A percentile compares a stretch with the other conserved stretches of the same genome.
These are phyloP conservation scores for Trachelus iudaicus DNA, from an alignment of 2,888 invertebrate genomes.

Conservation along the genomic window DNA sequence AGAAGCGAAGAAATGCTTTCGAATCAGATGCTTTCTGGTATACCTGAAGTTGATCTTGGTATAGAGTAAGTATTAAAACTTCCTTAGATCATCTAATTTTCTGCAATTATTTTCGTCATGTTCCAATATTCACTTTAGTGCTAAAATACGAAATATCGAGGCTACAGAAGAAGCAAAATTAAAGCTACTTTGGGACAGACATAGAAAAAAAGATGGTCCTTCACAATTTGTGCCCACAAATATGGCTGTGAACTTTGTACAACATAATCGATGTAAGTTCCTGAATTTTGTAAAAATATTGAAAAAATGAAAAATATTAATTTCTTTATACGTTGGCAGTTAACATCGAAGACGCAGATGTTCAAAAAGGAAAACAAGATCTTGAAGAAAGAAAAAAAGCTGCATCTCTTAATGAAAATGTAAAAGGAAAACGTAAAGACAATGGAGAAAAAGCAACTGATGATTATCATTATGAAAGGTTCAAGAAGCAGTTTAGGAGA, in stretches of 20 bases:
- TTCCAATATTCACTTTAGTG: slow-evolving; percentile 66
- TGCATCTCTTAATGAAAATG: slow-evolving; percentile 63
- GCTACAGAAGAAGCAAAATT: slow-evolving; percentile 99
- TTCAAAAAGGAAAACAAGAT: slow-evolving; percentile 71
- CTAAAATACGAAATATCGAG: slow-evolving; percentile 98
- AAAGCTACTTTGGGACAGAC: slow-evolving; percentile 87
- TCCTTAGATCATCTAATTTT: slow-evolving; percentile 7
- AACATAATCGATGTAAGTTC: slow-evolving; percentile 91
- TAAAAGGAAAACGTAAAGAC: slow-evolving; percentile 72
- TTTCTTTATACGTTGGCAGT: slow-evolving; percentile 67
- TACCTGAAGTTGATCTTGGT: slow-evolving; percentile 99
- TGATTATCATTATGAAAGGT: slow-evolving; percentile 96
- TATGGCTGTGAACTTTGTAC: slow-evolving; percentile 98
- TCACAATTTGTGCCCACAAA: slow-evolving; percentile 97
- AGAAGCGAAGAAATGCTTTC: slow-evolving; percentile 98
- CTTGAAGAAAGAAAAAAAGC: slow-evolving; percentile 67
- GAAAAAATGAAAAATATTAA: not conserved
- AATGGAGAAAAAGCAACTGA: slow-evolving; percentile 93
- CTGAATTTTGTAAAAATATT: not conserved
- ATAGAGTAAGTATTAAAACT: slow-evolving; percentile 77
- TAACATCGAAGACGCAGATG: slow-evolving; percentile 82
- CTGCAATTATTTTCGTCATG: slow-evolving; percentile 12
- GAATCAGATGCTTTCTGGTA: slow-evolving; percentile 99
- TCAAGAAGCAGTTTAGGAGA: slow-evolving; percentile 94
- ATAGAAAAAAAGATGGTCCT: slow-evolving; percentile 91